These are phyloP conservation scores for Amphiprion clarkii DNA, from an alignment of 2,797 vertebrate genomes.

Conservation along the genomic window DNA sequence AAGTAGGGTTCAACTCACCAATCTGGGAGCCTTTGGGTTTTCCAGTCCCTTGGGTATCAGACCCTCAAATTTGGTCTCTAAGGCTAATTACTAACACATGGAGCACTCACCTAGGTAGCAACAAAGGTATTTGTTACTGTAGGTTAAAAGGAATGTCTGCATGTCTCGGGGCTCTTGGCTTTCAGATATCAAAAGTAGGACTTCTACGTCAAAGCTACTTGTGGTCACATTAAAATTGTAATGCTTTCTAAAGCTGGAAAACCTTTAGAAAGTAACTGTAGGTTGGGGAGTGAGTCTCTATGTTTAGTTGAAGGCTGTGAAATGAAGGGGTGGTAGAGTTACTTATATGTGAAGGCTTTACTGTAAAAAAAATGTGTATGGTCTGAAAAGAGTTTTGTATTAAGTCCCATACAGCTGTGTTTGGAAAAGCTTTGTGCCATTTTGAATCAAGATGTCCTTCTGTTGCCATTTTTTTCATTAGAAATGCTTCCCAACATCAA, in stretches of 20 bases:
- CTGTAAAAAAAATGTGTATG: neutral
- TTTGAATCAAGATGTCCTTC: neutral
- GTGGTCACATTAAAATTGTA: constrained; percentile 61
- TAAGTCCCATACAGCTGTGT: neutral
- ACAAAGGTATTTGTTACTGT: constrained; percentile 39
- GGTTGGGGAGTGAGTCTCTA: constrained; percentile 19
- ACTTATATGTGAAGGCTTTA: neutral
- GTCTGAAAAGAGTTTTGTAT: neutral
- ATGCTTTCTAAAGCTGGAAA: constrained; percentile 58
- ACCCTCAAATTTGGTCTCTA: constrained; percentile 34
- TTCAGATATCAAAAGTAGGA: constrained; percentile 42
- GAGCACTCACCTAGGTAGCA: constrained; percentile 42
- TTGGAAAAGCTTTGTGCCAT: neutral
- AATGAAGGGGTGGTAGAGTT: neutral
- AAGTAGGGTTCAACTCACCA: constrained; percentile 48
- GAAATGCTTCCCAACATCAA: neutral
- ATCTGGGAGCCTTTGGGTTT: constrained; percentile 32
- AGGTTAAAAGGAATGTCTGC: constrained; percentile 55
- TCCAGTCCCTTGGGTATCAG: constrained; percentile 20
- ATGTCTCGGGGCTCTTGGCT: constrained; percentile 39
- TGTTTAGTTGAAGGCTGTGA: constrained; percentile 33
- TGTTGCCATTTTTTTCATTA: neutral
- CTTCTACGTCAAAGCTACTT: constrained; percentile 41
- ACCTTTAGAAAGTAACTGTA: constrained; percentile 16
- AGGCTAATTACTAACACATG: constrained; percentile 64